Evolutionary conservation across 2,797 vertebrate species (phyloP), one percentile per base, ranked within the genome.

Genomic region (Bradypodion pumilum): DNA sequence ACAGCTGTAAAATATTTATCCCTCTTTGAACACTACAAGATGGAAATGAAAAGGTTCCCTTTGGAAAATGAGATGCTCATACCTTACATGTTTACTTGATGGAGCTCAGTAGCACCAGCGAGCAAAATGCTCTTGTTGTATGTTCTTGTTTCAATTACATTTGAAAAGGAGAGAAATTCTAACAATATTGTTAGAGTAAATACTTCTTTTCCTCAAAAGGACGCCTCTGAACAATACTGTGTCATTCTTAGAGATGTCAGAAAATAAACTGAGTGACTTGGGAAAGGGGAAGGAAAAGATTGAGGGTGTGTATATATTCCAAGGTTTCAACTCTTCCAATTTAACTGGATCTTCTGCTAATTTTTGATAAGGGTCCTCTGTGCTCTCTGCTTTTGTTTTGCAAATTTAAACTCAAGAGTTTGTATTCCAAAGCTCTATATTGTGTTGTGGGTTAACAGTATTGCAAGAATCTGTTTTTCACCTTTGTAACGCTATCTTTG

Each of bases 191-290:
- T 70, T 76, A 80, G 81, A 91, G 86, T 44, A 32, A 23, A 86
- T 42, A 15, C 25, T 56, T 82, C 90, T 90, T 81, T 68, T 21
- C 25, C 37, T 70, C 65, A 84, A 49, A 91, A 88, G 60, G 2
- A 27, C 0, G 35, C 62, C 75, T 86, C 82, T 87, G 37, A 37
- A 75, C 62, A 19, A 5, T 65, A 9, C 46, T 12, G 46, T 83
- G 56, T 86, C 77, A 88, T 88, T 49, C 49, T 46, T 89, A 89
- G 87, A 27, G 83, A 88, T 62, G 46, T 62, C 85, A 86, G 72
- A 85, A 86, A 93, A 91, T 88, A 88, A 92, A 91, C 91, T 78
- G 75, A 84, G 37, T 89, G 81, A 89, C 46, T 60, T 56, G 70
- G 70, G 42, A 74, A 74, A 27, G 35, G 49, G 63, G 7, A 4